Conservation (phyloP, 2,888 invertebrate species). For the Euzophera pinguis region DNA sequence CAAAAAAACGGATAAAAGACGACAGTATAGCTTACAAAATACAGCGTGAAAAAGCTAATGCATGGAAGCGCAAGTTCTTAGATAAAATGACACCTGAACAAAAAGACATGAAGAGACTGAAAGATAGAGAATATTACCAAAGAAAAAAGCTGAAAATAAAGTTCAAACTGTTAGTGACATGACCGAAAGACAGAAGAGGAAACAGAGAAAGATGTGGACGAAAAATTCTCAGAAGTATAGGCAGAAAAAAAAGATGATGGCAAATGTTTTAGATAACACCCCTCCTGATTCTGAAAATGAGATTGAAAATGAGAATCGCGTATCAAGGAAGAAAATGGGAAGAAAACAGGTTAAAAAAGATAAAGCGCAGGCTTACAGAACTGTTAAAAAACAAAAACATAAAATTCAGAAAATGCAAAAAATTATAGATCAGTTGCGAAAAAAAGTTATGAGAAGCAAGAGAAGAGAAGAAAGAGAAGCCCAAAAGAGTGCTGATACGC, state of each 20-base stretch:
- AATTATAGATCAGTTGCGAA: constrained; percentile 8
- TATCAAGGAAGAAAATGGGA: no score
- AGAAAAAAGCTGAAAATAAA: no score
- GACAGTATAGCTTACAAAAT: not conserved
- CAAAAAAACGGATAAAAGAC: not conserved
- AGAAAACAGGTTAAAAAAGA: constrained; percentile 4
- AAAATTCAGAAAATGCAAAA: constrained; percentile 12
- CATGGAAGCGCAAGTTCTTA: constrained; percentile 18
- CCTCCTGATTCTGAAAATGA: constrained; percentile 10
- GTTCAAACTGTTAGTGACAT: no score
- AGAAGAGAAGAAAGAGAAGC: constrained; percentile 4
- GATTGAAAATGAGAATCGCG: no score
- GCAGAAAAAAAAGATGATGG: constrained; percentile 9
- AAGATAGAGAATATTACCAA: constrained; percentile 19
- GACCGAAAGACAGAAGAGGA: constrained; percentile 13
- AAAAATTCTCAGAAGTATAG: constrained; percentile 12
- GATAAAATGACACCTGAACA: constrained; percentile 16
- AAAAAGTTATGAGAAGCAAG: constrained; percentile 7
- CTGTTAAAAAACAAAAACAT: constrained; percentile 12
- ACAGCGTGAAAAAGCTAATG: constrained; percentile 10
- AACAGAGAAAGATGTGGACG: constrained; percentile 12
- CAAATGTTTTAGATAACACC: constrained; percentile 5
- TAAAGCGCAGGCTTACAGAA: constrained; percentile 14
- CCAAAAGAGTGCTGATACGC: constrained; percentile 8
- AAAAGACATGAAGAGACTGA: constrained; percentile 14